Base-by-base conservation (phyloP, 2,113 vertebrate species). In the Delphinapterus leucas region DNA sequence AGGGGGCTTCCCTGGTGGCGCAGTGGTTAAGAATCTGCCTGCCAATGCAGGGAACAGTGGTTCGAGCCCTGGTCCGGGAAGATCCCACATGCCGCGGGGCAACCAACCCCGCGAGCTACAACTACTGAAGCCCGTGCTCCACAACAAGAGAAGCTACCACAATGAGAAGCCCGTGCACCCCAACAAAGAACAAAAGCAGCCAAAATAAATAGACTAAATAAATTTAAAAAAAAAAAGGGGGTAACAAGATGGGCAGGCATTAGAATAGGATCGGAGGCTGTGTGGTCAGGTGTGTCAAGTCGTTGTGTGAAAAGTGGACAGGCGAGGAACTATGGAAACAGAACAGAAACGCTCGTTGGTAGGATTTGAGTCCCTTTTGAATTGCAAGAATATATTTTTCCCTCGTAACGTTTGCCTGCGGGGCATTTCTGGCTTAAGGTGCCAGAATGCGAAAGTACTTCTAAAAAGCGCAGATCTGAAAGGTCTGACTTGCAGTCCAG, bases 251-350 rank as follows among this genome's bases (percentile, higher is more conserved):
- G 77, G 81, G 44, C 47, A 63, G 47, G 94, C 70, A 0, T 60
- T 63, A 25, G 41, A 8, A 47, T 58, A 41, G 88, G 68, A 36
- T n/a, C 28, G 9, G 53, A 68, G 85, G 76, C 38, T 31, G 81
- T 63, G 86, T 68, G 31, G 85, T 58, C 91, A 96, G 93, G 97
- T 97, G 79, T 93, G 92, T 80, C 68, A 2, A 9, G 23, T 90
- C 38, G 33, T 91, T 81, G 93, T 18, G 36, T 38, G 38, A 71
- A 77, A 92, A 73, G 94, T 5, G 61, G 2, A 71, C 49, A 25
- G 90, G 33, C 25, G 8, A 73, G 49, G 44, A 71, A 47, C 58
- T 65, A 5, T 15, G 60, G 65, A 84, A 92, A 77, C 74, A 7
- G 36, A 89, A 73, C 55, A 58, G 21, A 12, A 14, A 31, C 31